Evolutionary conservation across 2,888 invertebrate species (phyloP), one percentile per base, ranked within the genome.

Genomic region (Trypoxylon attenuatum): DNA sequence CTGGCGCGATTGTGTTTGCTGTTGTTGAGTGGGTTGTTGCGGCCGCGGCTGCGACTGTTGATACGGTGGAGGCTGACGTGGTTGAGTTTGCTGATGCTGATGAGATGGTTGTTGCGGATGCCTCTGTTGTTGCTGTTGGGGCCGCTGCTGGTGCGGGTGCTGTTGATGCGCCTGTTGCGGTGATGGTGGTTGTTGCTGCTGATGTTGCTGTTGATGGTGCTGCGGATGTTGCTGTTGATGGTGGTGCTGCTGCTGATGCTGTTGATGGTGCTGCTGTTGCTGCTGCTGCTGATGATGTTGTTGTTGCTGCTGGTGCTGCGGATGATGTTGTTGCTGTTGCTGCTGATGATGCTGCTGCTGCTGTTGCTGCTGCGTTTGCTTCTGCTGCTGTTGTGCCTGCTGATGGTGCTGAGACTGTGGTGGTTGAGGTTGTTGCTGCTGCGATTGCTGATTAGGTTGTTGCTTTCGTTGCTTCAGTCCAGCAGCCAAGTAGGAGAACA

Each of bases 401-500:
- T 66, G 78, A n/a, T 46, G 87, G 18, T 87, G 87, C 6, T 38
- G 57, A 13, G 69, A 63, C 10, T 50, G 78, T 51, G 46, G 71
- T 27, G 42, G 79, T 19, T 70, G 75, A n/a, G 49, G 73, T 2
- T 69, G 70, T 51, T 66, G 78, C 10, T 45, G 87, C 21, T 87
- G 87, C 5, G 29, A 56, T 16, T 69, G 63, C n/a, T 71, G 72
- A 3, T 71, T 69, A 23, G 80, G 84, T 6, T 80, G 81, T 49
- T 84, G 84, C 61, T 87, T 82, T 51, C 91, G 91, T 83, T 94
- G 93, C 78, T 94, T 94, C 75, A 93, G 92, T 0, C 96, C 96
- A 57, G 98, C 98, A 67, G 98, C 98, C 86, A 98, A 93, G 89
- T 99, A 99, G 50, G 99, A 99, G 89, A 99, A 99, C 76, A 99